phyloP scores from a whole-genome alignment of 2,888 invertebrate species.

The Eueremaeus valkanovi region DNA sequence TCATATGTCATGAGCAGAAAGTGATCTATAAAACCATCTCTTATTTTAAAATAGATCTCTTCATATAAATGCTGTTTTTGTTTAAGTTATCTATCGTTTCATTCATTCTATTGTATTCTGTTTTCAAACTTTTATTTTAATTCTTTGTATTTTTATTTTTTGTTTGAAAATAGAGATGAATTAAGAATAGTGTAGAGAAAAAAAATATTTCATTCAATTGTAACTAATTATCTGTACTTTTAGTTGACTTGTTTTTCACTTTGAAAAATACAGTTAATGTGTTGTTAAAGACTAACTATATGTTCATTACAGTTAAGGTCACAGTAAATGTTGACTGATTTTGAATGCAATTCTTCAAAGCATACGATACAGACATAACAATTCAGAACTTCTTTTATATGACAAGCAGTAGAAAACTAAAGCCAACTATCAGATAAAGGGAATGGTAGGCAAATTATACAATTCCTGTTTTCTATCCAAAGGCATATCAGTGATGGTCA shows the following conservation, averaged over 20 bases:
- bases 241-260: not conserved
- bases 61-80: too few species aligned
- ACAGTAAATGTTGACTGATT: not conserved
- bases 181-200: not conserved
- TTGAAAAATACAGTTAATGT: not conserved
- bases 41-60: too few species aligned
- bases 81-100: too few species aligned
- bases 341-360: not conserved
- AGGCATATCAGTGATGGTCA: not conserved
- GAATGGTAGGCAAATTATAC: not conserved
- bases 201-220: not conserved
- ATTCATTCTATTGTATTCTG: too few species aligned
- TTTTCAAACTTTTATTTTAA: too few species aligned
- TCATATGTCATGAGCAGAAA: too few species aligned
- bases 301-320: not conserved
- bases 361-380: not conserved
- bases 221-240: not conserved
- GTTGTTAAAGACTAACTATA: not conserved
- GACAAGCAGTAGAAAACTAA: not conserved
- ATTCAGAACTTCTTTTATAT: not conserved
- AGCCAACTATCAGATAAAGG: too few species aligned
- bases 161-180: too few species aligned
- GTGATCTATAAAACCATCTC: too few species aligned
- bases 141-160: too few species aligned
- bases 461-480: not conserved